Evolutionary conservation across 2,888 invertebrate species (phyloP).

Genomic region (Muschampia plurimacula): DNA sequence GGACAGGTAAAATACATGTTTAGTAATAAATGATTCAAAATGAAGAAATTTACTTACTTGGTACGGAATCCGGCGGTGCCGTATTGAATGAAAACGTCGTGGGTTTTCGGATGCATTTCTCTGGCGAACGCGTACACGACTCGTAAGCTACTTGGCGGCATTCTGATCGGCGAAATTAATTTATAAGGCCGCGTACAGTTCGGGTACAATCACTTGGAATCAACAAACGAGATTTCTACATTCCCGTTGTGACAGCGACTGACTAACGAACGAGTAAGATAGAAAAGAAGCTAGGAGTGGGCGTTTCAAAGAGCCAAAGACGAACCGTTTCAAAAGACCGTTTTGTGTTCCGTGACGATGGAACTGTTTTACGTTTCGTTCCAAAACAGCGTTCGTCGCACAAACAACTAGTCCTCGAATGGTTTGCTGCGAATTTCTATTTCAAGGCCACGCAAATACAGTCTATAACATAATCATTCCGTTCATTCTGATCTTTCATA

Average conservation of each 20-base stretch:
- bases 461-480: too few relatives aligned
- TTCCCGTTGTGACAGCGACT: constrained; percentile 63
- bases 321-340: too few relatives aligned
- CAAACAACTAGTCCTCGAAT: too few relatives aligned
- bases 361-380: too few relatives aligned
- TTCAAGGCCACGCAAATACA: too few relatives aligned
- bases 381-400: too few relatives aligned
- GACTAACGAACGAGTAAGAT: too few relatives aligned
- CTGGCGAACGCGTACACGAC: constrained; percentile 91
- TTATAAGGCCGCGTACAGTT: constrained; percentile 68
- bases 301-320: too few relatives aligned
- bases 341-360: too few relatives aligned
- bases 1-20: constrained; percentile 49
- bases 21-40: constrained; percentile 47
- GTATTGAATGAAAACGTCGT: constrained; percentile 89
- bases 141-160: constrained; percentile 86
- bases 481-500: too few relatives aligned
- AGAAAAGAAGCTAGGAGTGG: too few relatives aligned
- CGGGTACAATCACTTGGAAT: constrained; percentile 80
- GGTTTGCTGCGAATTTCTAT: too few relatives aligned
- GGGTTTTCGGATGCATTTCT: constrained; percentile 91
- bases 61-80: constrained; percentile 95
- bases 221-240: constrained; percentile 80
- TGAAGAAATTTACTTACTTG: constrained; percentile 85
- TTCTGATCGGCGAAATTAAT: constrained; percentile 53